phyloP scores from a whole-genome alignment of 1,140 invertebrate genomes.

The Mercenaria mercenaria region DNA sequence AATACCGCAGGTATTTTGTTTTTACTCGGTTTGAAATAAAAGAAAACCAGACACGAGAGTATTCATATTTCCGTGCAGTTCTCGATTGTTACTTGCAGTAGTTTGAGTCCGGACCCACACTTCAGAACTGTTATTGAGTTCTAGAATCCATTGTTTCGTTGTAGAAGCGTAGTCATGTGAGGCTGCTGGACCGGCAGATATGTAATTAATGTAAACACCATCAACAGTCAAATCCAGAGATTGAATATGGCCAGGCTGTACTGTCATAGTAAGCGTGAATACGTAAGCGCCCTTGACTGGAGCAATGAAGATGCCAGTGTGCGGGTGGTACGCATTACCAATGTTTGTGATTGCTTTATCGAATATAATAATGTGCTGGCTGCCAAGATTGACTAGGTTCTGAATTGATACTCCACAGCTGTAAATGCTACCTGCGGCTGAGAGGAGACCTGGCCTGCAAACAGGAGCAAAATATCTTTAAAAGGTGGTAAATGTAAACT shows the following conservation, averaged over 20 bases:
- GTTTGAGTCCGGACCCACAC: background rate
- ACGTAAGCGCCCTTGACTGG: background rate
- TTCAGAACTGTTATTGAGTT: background rate
- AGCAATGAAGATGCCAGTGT: background rate
- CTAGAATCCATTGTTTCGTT: background rate
- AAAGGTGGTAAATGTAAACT: too few relatives aligned
- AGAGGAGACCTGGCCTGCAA: too few relatives aligned
- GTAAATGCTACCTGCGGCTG: background rate
- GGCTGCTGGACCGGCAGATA: background rate
- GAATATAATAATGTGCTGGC: background rate
- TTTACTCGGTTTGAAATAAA: background rate
- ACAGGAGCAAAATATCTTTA: too few relatives aligned
- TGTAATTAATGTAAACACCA: background rate
- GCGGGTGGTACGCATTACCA: background rate
- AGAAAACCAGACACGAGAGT: conserved; percentile 13
- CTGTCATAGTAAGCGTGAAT: background rate
- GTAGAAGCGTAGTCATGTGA: background rate
- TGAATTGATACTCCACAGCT: background rate
- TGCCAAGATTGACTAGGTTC: background rate
- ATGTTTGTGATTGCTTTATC: background rate
- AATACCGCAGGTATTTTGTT: too few relatives aligned
- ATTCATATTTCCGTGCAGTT: conserved; percentile 3
- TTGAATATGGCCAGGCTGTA: background rate
- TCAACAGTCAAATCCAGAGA: background rate
- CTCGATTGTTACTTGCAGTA: background rate